Percentiles rank a stretch among this genome's conserved stretches.
Conservation (phyloP, 1,140 invertebrate species). For the Grapholita molesta region DNA sequence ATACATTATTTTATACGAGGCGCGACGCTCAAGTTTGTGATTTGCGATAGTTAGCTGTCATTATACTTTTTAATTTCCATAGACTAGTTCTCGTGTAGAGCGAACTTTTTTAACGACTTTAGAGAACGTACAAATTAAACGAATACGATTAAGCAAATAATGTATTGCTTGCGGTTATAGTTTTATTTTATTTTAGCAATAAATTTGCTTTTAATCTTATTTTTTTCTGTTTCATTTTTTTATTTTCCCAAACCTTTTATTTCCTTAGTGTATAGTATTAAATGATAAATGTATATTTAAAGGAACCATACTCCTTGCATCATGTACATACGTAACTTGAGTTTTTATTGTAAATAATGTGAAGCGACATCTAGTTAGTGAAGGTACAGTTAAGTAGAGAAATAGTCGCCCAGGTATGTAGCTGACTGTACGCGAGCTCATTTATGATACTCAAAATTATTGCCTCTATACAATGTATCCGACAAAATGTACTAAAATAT, state of each 20-base stretch:
- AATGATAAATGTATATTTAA: constrained; percentile 64
- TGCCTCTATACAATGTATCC: constrained; percentile 43
- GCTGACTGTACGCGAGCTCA: constrained; percentile 32
- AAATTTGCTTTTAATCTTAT: constrained; percentile 77
- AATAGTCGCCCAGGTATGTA: constrained; percentile 49
- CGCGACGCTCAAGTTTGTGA: constrained; percentile 48
- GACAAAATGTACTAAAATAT: constrained; percentile 37
- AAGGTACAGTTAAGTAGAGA: constrained; percentile 39
- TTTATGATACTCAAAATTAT: constrained; percentile 52
- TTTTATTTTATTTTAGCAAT: constrained; percentile 78
- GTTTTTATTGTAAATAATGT: constrained; percentile 55
- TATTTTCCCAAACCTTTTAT: constrained; percentile 45
- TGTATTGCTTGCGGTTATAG: constrained; percentile 72
- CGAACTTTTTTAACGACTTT: constrained; percentile 28
- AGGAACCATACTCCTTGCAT: constrained; percentile 79
- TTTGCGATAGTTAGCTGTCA: constrained; percentile 19
- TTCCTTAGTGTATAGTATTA: constrained; percentile 37
- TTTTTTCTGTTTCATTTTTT: constrained; percentile 67
- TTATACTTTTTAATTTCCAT: constrained; percentile 31
- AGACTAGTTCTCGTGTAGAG: constrained; percentile 19
- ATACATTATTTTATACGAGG: constrained; percentile 48
- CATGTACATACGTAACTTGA: constrained; percentile 60
- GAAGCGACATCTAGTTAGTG: constrained; percentile 46
- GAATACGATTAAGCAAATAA: constrained; percentile 56
- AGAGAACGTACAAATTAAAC: constrained; percentile 61